Evolutionary conservation across 2,888 invertebrate genomes (phyloP), one percentile per base, ranked within the genome.

Genomic region (Desoria tigrina): DNA sequence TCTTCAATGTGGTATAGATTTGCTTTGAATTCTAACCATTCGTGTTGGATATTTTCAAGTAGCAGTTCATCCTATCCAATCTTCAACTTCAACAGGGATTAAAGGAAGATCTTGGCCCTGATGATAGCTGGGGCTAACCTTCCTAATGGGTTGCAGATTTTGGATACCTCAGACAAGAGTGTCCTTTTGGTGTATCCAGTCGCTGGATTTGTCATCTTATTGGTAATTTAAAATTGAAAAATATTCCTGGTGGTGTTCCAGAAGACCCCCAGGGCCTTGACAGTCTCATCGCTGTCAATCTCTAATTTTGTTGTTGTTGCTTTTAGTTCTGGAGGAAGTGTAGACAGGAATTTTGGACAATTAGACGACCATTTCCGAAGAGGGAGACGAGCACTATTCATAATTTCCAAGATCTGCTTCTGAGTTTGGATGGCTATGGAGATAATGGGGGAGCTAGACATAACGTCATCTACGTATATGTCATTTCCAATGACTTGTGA

Each of bases 401-500:
- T 14, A 4, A 63, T 2, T 1, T 7, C 37, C 4, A 24, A 2
- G 1, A 63, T 6, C 2, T 57, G 28, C 0, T 18, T 2, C 21
- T 50, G 32, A 1, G 57, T 2, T n/a, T 51, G 0, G n/a, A 56
- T 18, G 1, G 57, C 63, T 2, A 28, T n/a, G 1, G 9, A 24
- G 2, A n/a, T 18, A n/a, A 7, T 24, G 0, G 2, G 7, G 2
- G 24, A 23, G 1, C 63, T 57, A 2, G 57, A 28, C 23, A 63
- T 7, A 3, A 42, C 14, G n/a, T 74, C 68, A 6, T 78, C 76
- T 16, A 79, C 74, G 53, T 79, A 80, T 56, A 77, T 75, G 59
- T 78, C 75, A 2, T 70, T 39, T 4, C 26, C 24, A 77, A 81
- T 76, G 78, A 85, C 78, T 77, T 84, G 4, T n/a, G 66, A 26